Base-by-base conservation (phyloP, 2,797 vertebrate genomes). In the Megalops cyprinoides region DNA sequence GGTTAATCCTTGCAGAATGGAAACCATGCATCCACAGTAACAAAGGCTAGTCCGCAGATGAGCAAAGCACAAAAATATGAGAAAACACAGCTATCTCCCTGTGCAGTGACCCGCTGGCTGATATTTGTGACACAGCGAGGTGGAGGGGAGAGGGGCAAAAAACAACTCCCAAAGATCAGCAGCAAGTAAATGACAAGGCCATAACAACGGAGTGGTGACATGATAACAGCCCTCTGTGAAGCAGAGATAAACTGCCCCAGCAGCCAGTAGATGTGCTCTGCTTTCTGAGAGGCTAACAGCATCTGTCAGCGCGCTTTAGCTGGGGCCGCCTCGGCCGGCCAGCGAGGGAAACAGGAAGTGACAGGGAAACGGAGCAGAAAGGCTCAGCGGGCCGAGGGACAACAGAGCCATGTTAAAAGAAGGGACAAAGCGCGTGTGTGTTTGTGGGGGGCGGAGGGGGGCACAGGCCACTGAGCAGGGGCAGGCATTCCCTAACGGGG, bases 221-320 rank as follows among this genome's bases (percentile, higher is more conserved):
- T 1, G 85, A 92, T 93, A 92, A 92, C 81, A 83, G 77, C 85
- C 79, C 88, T 84, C 90, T 94, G 94, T 74, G 14, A 86, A 71
- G 86, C 83, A 42, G 83, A 91, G 94, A 94, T 93, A 95, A 93
- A 90, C 87, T 85, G 39, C 84, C 84, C 88, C 83, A 84, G 89
- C 84, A 83, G 84, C 65, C 18, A 83, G 85, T 44, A 51, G 87
- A 86, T 78, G 86, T 18, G 76, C 83, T 51, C 39, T 15, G 20
- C 56, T 60, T 7, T 42, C 82, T 83, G 83, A 84, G 84, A 81
- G 88, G 91, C 85, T 87, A 87, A 88, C 65, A 81, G 87, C 69
- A 67, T 87, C 91, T 90, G 85, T 90, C 88, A 84, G 90, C 79
- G 82, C n/a, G 67, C 80, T 80, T 85, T 82, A 86, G 88, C 85